Conservation (phyloP, 2,113 vertebrate species). For the Pedetes capensis region DNA sequence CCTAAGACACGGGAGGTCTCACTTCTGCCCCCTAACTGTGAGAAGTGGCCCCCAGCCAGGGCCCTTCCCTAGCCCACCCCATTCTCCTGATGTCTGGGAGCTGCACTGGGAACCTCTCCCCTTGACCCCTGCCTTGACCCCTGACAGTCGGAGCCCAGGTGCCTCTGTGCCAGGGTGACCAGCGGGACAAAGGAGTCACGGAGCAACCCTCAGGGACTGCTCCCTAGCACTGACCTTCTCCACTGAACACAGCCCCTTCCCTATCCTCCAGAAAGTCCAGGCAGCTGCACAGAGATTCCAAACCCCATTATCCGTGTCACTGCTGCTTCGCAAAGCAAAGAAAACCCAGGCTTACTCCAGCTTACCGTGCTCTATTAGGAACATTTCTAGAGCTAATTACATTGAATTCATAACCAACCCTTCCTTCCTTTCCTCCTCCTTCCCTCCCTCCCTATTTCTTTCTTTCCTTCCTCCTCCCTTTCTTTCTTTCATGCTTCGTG, state of each 20-base stretch:
- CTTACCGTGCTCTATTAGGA: not conserved
- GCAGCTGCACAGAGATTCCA: no score
- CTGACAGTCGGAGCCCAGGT: no score
- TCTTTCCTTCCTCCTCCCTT: no score
- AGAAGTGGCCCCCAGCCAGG: not conserved
- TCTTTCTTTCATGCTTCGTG: no score
- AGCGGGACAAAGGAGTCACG: not conserved
- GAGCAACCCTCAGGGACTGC: no score
- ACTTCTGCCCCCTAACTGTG: not conserved
- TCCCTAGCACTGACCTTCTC: not conserved
- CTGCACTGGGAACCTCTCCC: not conserved
- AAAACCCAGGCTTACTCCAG: not conserved
- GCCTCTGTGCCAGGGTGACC: no score
- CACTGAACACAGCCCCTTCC: not conserved
- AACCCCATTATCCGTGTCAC: not conserved
- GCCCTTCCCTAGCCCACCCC: not conserved
- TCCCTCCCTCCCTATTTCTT: no score
- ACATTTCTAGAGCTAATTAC: not conserved
- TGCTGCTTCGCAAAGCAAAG: not conserved
- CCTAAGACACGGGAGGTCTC: not conserved
- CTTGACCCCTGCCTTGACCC: not conserved
- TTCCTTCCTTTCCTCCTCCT: not conserved
- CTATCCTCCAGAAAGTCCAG: not conserved
- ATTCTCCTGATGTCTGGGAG: accelerated
- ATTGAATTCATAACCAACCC: not conserved